Conservation (phyloP, 2,888 invertebrate genomes). For the Cosmorhoe ocellata region DNA sequence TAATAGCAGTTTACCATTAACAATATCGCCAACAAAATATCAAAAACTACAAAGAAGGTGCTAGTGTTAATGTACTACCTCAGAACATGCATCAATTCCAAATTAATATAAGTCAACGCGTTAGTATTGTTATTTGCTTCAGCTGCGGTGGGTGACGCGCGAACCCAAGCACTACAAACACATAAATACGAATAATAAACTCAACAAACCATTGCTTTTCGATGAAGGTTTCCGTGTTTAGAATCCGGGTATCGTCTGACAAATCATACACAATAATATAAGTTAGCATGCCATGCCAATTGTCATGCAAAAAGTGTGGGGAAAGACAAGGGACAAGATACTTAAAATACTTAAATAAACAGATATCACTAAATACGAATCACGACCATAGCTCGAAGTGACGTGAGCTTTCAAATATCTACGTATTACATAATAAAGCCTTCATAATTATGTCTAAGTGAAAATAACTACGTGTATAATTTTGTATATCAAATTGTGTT, state of each 20-base stretch:
- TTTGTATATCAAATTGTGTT: constrained; percentile 26
- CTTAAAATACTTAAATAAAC: constrained; percentile 39
- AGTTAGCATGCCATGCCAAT: constrained; percentile 79
- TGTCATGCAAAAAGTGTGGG: constrained; percentile 68
- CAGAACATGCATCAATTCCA: constrained; percentile 25
- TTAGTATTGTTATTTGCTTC: constrained; percentile 49
- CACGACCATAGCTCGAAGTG: not conserved
- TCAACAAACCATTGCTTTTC: constrained; percentile 76
- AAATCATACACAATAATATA: constrained; percentile 74
- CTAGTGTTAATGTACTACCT: constrained; percentile 15
- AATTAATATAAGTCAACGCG: constrained; percentile 33
- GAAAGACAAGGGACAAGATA: constrained; percentile 43
- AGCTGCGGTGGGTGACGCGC: constrained; percentile 44
- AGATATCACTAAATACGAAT: constrained; percentile 21
- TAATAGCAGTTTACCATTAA: no score
- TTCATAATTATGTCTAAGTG: constrained; percentile 28
- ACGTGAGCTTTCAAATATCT: constrained; percentile 11
- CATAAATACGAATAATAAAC: constrained; percentile 57
- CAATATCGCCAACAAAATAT: no score
- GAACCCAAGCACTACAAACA: constrained; percentile 46
- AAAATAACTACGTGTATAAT: constrained; percentile 31
- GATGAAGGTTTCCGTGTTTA: constrained; percentile 74
- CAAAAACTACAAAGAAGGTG: not conserved
- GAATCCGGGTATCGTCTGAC: constrained; percentile 81
- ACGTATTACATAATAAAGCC: constrained; percentile 31